Evolutionary conservation across 2,888 invertebrate genomes (phyloP).

Genomic region (Cecidostiba fungosa): DNA sequence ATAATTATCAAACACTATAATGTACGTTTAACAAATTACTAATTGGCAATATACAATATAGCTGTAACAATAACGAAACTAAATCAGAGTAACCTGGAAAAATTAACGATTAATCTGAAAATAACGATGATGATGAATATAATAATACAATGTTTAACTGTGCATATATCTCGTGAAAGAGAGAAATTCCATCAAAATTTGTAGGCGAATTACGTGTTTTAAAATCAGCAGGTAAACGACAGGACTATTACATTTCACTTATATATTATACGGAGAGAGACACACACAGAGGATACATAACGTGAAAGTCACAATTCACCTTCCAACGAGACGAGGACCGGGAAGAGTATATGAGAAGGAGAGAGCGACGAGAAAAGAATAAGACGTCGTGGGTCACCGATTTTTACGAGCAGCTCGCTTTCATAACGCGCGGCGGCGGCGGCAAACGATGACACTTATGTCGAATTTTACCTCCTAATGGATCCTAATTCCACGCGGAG

Average conservation of each 20-base stretch:
- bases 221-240: slow-evolving; percentile 8
- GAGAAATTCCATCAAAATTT: slow-evolving; percentile 27
- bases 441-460: slow-evolving; percentile 46
- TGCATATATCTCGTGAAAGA: too few relatives aligned
- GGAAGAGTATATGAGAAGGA: background rate
- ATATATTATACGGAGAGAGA: background rate
- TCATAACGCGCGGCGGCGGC: slow-evolving; percentile 33
- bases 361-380: slow-evolving; percentile 4
- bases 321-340: background rate
- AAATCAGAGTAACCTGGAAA: slow-evolving; percentile 13
- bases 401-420: slow-evolving; percentile 51
- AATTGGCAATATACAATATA: slow-evolving; percentile 7
- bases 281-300: background rate
- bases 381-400: slow-evolving; percentile 18
- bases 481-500: background rate
- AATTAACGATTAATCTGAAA: slow-evolving; percentile 1
- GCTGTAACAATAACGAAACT: slow-evolving; percentile 45
- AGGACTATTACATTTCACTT: slow-evolving; percentile 36
- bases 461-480: slow-evolving; percentile 50
- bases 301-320: slow-evolving; percentile 50
- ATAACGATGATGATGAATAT: background rate
- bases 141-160: background rate
- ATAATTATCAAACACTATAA: slow-evolving; percentile 35
- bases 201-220: background rate
- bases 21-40: slow-evolving; percentile 47